Evolutionary conservation across 2,113 vertebrate genomes (phyloP).

Genomic region (Pionites leucogaster): DNA sequence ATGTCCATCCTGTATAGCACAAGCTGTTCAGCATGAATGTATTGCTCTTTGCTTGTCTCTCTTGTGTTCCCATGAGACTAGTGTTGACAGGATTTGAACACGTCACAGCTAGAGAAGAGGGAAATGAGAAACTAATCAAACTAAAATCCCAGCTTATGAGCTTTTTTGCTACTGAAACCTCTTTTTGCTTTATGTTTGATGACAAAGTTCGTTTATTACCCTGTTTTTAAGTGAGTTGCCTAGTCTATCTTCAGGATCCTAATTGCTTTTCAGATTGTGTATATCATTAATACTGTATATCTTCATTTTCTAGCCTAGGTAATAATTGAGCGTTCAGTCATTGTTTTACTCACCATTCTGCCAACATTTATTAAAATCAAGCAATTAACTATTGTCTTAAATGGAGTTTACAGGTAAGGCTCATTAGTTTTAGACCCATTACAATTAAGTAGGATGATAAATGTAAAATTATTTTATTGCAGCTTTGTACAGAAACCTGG

Average conservation of each 20-base stretch:
- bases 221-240: slow-evolving; percentile 4
- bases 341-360: slow-evolving; percentile 67
- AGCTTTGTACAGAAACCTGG: slow-evolving; percentile 39
- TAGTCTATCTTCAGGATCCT: slow-evolving; percentile 43
- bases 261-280: slow-evolving; percentile 63
- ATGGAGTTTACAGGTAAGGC: slow-evolving; percentile 75
- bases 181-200: background rate
- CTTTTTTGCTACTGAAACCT: background rate
- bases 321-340: slow-evolving; percentile 72
- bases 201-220: background rate
- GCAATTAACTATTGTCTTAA: slow-evolving; percentile 79
- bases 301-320: slow-evolving; percentile 62
- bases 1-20: background rate
- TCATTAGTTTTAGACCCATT: slow-evolving; percentile 74
- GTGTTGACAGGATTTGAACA: background rate
- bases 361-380: slow-evolving; percentile 78
- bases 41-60: background rate
- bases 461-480: slow-evolving; percentile 67
- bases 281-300: slow-evolving; percentile 53
- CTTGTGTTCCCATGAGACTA: background rate
- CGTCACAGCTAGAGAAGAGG: background rate
- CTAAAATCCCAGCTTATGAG: background rate
- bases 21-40: background rate
- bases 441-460: slow-evolving; percentile 77
- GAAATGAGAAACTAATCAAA: background rate